A percentile compares a stretch with the other conserved stretches of the same genome.
phyloP scores from a whole-genome alignment of 2,113 vertebrate genomes.

The Cochlearius cochlearius region DNA sequence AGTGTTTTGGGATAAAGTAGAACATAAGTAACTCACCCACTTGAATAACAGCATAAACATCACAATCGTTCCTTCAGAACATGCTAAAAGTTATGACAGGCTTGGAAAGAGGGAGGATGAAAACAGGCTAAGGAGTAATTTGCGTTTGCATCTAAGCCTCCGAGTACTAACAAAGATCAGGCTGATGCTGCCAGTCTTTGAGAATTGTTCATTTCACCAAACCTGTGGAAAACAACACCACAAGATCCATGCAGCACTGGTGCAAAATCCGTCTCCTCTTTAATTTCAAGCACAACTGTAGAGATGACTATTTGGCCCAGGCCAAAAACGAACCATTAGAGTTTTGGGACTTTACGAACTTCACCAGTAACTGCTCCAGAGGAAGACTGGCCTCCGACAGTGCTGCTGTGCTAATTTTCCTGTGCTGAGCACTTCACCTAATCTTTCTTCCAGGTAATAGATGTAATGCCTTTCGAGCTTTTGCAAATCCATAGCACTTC shows the following conservation, averaged over 20 bases:
- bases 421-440: slow-evolving; percentile 18
- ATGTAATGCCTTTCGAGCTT: neutral
- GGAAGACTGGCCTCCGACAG: neutral
- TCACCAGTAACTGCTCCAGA: neutral
- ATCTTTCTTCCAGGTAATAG: slow-evolving; percentile 56
- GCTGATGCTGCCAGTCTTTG: neutral
- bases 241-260: neutral
- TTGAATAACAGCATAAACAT: neutral
- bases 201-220: neutral
- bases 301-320: neutral
- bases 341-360: neutral
- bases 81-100: neutral
- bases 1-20: neutral
- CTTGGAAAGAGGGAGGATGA: neutral
- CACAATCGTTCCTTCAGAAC: neutral
- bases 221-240: neutral
- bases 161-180: neutral
- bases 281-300: neutral
- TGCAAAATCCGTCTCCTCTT: neutral
- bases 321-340: neutral
- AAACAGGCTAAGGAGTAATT: neutral
- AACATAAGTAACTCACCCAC: neutral
- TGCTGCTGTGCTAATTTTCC: neutral
- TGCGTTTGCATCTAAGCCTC: neutral
- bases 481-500: slow-evolving; percentile 53